Evolutionary conservation across 2,113 vertebrate species (phyloP).

Genomic region (Potamarius usumacintae): DNA sequence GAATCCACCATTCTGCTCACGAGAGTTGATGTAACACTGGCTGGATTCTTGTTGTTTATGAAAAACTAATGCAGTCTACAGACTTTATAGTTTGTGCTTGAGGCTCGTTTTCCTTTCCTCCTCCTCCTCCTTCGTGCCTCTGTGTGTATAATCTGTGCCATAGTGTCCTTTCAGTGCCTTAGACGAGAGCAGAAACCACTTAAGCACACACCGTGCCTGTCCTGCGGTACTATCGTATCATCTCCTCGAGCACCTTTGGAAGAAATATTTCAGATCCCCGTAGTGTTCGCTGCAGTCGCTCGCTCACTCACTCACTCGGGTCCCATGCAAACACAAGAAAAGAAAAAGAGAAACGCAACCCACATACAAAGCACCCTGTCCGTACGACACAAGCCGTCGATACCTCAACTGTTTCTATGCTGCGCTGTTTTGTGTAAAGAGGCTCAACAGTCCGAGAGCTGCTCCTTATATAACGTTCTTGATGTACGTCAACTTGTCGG

Average conservation of each 20-base stretch:
- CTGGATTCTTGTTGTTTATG: background rate
- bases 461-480: background rate
- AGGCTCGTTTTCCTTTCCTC: background rate
- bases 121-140: slow-evolving; percentile 57
- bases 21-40: slow-evolving; percentile 11
- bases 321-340: background rate
- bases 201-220: slow-evolving; percentile 71
- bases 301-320: slow-evolving; percentile 2
- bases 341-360: slow-evolving; percentile 5
- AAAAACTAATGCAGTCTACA: slow-evolving; percentile 5
- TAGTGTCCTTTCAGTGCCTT: slow-evolving; percentile 80
- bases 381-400: slow-evolving; percentile 49
- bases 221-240: slow-evolving; percentile 74
- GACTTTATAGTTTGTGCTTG: slow-evolving; percentile 32
- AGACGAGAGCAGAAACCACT: slow-evolving; percentile 59
- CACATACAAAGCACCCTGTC: background rate
- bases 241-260: slow-evolving; percentile 68
- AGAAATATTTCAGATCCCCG: slow-evolving; percentile 23
- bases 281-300: slow-evolving; percentile 62
- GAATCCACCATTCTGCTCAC: background rate
- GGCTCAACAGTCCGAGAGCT: background rate
- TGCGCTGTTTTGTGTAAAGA: slow-evolving; percentile 16
- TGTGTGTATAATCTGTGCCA: slow-evolving; percentile 65
- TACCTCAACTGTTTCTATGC: slow-evolving; percentile 68
- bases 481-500: background rate